Evolutionary conservation across 2,888 invertebrate species (phyloP).

Genomic region (Scaeva pyrastri): DNA sequence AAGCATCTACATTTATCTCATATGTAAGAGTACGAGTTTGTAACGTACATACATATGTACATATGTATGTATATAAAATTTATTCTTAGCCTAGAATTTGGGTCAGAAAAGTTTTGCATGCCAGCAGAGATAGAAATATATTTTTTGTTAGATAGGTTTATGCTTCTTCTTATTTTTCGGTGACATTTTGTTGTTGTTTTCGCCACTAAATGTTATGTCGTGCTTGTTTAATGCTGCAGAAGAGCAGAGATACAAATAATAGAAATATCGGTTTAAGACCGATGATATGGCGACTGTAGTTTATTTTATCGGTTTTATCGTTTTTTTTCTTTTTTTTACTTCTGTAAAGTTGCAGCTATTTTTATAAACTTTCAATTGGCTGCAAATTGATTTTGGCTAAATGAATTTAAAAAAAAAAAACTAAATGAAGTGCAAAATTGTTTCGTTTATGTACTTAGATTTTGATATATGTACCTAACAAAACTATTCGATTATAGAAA

Average conservation of each 20-base stretch:
- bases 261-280: background rate
- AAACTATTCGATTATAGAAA: background rate
- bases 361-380: constrained; percentile 62
- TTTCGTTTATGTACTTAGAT: background rate
- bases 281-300: background rate
- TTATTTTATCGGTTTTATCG: background rate
- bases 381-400: constrained; percentile 66
- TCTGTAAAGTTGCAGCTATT: constrained; percentile 36
- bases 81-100: constrained; percentile 74
- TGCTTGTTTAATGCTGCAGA: background rate
- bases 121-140: constrained; percentile 41
- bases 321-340: background rate
- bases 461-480: constrained; percentile 29
- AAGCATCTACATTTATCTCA: constrained; percentile 21
- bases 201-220: background rate
- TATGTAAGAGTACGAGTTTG: no score
- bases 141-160: background rate
- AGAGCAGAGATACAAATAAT: constrained; percentile 15
- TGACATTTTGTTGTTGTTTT: constrained; percentile 52
- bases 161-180: constrained; percentile 26
- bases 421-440: constrained; percentile 24
- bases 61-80: constrained; percentile 53
- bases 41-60: background rate
- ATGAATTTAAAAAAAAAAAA: background rate
- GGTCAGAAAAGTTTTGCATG: constrained; percentile 73